Conservation (phyloP, 2,888 invertebrate genomes). For the Dasypolia templi region DNA sequence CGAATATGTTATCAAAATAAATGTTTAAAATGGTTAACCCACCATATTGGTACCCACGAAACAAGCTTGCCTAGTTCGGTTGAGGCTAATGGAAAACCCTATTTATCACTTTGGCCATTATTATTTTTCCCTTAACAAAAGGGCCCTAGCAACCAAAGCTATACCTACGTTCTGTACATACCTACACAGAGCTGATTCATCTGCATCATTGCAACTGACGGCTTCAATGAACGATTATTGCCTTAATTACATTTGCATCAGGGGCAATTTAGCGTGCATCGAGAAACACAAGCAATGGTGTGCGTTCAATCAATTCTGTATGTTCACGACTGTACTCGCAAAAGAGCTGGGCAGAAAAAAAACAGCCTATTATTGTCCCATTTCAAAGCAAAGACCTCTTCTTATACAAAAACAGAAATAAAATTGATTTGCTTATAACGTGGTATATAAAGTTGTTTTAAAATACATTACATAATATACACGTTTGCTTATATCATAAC, state of each 20-base stretch:
- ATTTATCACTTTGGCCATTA: neutral
- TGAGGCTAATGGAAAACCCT: neutral
- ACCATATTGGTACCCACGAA: neutral
- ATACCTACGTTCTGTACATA: neutral
- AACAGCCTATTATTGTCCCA: neutral
- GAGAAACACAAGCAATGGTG: constrained; percentile 9
- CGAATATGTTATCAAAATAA: too few relatives aligned
- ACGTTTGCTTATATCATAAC: too few relatives aligned
- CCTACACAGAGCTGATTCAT: constrained; percentile 20
- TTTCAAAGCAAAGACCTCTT: neutral
- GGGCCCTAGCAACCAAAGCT: constrained; percentile 34
- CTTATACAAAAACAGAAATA: too few relatives aligned
- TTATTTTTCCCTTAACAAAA: neutral
- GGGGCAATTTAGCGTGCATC: constrained; percentile 44
- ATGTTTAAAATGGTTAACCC: neutral
- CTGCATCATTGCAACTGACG: constrained; percentile 44
- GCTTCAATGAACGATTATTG: constrained; percentile 49
- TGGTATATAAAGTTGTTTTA: too few relatives aligned
- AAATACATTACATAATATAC: too few relatives aligned
- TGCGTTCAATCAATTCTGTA: constrained; percentile 36
- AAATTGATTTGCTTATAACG: too few relatives aligned
- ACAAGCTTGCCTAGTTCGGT: neutral
- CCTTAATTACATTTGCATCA: constrained; percentile 48
- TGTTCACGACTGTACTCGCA: constrained; percentile 3
- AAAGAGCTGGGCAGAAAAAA: neutral